Evolutionary conservation across 1,140 invertebrate species (phyloP).

Genomic region (Saccostrea echinata): DNA sequence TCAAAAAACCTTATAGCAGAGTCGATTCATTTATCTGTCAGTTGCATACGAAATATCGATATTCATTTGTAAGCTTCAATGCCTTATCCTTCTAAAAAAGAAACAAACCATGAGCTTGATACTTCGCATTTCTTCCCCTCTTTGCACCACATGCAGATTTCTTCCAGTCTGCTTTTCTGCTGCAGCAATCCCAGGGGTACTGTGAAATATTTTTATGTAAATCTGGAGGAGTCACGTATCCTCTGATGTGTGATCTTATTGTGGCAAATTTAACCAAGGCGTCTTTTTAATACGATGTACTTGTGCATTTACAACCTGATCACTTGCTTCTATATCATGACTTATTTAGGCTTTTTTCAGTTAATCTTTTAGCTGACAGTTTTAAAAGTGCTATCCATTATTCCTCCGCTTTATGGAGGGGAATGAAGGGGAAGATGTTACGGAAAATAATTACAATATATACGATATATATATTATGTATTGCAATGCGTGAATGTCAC

Average conservation of each 20-base stretch:
- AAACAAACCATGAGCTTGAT: neutral
- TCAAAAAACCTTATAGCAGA: neutral
- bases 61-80: conserved; percentile 32
- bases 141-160: conserved; percentile 13
- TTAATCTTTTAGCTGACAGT: neutral
- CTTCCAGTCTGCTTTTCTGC: neutral
- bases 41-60: conserved; percentile 18
- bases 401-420: too few species aligned
- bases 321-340: neutral
- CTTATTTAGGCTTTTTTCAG: neutral
- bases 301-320: neutral
- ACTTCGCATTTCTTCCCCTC: neutral
- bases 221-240: neutral
- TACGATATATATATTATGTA: too few species aligned
- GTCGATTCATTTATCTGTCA: conserved; percentile 19
- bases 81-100: conserved; percentile 14
- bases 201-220: neutral
- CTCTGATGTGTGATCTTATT: neutral
- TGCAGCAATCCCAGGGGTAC: neutral
- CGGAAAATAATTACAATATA: too few species aligned
- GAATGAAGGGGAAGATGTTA: too few species aligned
- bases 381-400: neutral
- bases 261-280: neutral
- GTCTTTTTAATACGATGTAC: neutral
- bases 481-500: too few species aligned